Percentiles rank a stretch among this genome's conserved stretches.
These are phyloP conservation scores for Xerus inauris DNA, from an alignment of 2,113 vertebrate species.

Conservation along the genomic window DNA sequence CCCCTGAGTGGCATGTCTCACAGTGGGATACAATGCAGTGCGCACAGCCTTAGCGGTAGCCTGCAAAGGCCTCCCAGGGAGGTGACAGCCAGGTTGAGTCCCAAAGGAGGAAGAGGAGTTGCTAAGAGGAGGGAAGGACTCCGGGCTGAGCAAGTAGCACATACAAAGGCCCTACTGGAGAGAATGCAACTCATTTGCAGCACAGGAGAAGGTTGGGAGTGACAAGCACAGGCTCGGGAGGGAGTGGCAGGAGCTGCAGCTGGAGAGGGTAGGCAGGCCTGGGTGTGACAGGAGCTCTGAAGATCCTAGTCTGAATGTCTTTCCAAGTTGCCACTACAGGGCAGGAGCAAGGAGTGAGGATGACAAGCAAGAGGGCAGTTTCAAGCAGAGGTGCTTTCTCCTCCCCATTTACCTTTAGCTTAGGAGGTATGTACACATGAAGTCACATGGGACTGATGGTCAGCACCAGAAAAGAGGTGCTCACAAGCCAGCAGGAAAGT, in stretches of 20 bases:
- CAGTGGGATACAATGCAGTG: neutral
- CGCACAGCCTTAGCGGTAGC: accelerated
- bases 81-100: neutral
- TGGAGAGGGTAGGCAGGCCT: too few relatives aligned
- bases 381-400: neutral
- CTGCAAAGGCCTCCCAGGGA: neutral
- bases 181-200: neutral
- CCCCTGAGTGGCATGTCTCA: accelerated
- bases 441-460: neutral
- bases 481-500: neutral
- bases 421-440: accelerated
- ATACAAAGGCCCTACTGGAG: accelerated
- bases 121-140: neutral
- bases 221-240: accelerated
- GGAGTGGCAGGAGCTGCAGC: neutral
- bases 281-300: neutral
- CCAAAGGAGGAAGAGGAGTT: neutral
- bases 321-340: accelerated
- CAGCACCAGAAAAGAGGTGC: neutral
- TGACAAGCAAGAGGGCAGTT: too few relatives aligned
- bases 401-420: neutral
- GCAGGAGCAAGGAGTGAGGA: neutral
- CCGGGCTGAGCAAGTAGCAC: neutral
- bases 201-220: accelerated
- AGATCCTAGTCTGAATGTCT: neutral